Evolutionary conservation across 2,797 vertebrate genomes (phyloP).

Genomic region (Margarornis squamiger): DNA sequence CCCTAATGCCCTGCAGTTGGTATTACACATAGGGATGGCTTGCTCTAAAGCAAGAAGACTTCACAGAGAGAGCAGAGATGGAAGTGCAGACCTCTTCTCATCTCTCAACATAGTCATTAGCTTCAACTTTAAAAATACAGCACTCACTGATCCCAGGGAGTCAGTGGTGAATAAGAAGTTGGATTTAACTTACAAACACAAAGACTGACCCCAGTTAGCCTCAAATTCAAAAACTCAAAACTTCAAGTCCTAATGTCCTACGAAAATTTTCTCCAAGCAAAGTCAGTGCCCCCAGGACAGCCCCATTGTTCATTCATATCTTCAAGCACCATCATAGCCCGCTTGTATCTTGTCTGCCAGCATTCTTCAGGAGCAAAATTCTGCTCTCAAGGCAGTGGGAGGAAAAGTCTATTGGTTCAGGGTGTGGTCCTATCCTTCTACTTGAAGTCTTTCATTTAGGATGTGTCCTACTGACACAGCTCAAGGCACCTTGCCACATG

Average conservation of each 20-base stretch:
- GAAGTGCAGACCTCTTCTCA: not conserved
- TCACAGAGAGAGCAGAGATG: not conserved
- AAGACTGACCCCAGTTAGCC: conserved; percentile 1
- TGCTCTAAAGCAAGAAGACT: not conserved
- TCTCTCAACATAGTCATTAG: not conserved
- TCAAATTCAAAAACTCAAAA: conserved; percentile 28
- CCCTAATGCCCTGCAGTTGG: not conserved
- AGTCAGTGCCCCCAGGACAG: not conserved
- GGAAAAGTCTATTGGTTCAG: not conserved
- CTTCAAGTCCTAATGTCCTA: not conserved
- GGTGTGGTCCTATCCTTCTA: not conserved
- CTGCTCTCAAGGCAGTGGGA: not conserved
- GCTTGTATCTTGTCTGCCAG: not conserved
- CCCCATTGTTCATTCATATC: not conserved
- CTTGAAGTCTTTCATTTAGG: not conserved
- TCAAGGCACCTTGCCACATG: not conserved
- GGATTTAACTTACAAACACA: not conserved
- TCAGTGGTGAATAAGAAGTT: not conserved
- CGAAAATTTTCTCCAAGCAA: conserved; percentile 28
- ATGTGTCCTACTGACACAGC: not conserved
- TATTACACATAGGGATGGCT: not conserved
- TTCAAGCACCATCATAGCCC: not conserved
- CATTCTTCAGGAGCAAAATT: conserved; percentile 15
- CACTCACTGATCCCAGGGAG: not conserved
- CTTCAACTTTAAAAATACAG: not conserved